Evolutionary conservation across 2,113 vertebrate genomes (phyloP).

Genomic region (Hemiprocne comata): DNA sequence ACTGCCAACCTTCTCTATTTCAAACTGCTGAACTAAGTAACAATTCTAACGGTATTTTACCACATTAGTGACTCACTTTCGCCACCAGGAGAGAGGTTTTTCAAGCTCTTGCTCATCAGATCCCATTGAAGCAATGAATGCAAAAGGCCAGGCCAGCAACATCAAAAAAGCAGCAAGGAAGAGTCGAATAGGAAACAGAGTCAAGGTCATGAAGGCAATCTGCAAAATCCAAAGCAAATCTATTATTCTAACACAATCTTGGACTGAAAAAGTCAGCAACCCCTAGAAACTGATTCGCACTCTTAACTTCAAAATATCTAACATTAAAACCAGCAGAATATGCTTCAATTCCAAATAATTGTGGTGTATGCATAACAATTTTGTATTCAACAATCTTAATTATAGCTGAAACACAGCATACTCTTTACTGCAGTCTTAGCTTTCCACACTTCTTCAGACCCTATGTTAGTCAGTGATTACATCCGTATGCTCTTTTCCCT

Average conservation of each 20-base stretch:
- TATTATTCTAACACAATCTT: constrained; percentile 7
- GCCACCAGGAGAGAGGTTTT: constrained; percentile 89
- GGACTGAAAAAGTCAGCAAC: background rate
- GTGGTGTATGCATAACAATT: background rate
- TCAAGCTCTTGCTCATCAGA: constrained; percentile 80
- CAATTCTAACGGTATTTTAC: background rate
- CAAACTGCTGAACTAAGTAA: background rate
- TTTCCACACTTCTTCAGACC: background rate
- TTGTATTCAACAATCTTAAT: background rate
- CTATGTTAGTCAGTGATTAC: background rate
- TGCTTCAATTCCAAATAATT: background rate
- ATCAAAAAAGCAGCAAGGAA: constrained; percentile 94
- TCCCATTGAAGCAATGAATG: constrained; percentile 89
- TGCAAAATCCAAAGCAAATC: constrained; percentile 69
- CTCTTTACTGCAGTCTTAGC: background rate
- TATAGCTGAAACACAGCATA: background rate
- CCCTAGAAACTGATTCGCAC: background rate
- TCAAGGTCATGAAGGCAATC: constrained; percentile 93
- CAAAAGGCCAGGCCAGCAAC: constrained; percentile 96
- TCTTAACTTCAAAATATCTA: background rate
- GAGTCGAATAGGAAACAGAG: constrained; percentile 93
- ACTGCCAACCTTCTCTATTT: background rate
- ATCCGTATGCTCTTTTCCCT: background rate
- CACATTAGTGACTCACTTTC: constrained; percentile 77
- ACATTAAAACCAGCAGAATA: background rate